These are phyloP conservation scores for Lanius collurio DNA, from an alignment of 2,113 vertebrate genomes.

Conservation along the genomic window DNA sequence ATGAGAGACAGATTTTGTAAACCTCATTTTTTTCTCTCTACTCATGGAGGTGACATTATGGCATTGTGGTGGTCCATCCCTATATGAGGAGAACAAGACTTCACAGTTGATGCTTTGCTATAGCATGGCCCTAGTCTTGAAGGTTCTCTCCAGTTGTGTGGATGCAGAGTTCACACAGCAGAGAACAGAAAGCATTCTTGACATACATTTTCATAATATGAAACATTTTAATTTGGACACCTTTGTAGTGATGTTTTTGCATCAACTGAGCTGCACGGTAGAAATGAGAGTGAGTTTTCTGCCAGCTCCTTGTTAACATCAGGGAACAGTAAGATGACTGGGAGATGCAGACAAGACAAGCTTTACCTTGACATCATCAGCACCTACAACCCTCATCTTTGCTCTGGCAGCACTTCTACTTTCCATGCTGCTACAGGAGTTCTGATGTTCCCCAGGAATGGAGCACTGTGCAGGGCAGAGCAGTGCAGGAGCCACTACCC, in stretches of 20 bases:
- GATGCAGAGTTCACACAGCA: neutral
- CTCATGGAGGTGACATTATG: neutral
- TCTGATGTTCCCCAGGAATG: neutral
- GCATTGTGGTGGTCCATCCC: neutral
- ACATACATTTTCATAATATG: neutral
- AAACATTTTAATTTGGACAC: neutral
- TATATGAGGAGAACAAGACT: neutral
- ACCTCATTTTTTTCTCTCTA: neutral
- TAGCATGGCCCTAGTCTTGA: neutral
- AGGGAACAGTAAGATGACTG: neutral
- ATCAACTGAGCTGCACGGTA: neutral
- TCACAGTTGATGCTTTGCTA: neutral
- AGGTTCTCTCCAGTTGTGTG: neutral
- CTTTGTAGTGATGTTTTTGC: neutral
- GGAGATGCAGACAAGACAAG: neutral
- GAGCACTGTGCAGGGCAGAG: neutral
- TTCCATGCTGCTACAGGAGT: fast-evolving
- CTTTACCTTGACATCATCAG: neutral
- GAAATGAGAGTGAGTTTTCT: neutral
- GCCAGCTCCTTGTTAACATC: neutral
- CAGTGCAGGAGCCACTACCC: neutral
- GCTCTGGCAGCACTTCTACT: neutral
- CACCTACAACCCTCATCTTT: neutral
- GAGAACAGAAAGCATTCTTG: neutral
- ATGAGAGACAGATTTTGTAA: neutral